These are phyloP conservation scores for Pomacea maculata DNA, from an alignment of 1,140 invertebrate genomes.

Conservation along the genomic window DNA sequence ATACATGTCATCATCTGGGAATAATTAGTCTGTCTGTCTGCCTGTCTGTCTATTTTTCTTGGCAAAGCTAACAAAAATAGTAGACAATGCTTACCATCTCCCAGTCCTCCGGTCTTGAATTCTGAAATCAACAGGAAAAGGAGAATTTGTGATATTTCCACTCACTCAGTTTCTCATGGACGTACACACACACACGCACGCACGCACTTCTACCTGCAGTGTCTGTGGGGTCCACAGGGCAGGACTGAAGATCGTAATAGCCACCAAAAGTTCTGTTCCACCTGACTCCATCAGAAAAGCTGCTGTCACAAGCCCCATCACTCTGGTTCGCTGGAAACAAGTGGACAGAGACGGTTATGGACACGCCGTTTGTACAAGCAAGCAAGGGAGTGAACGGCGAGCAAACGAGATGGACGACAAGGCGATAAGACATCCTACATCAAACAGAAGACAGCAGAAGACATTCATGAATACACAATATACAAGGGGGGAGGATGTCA, in stretches of 20 bases:
- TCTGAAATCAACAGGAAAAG: background rate
- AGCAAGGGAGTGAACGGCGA: background rate
- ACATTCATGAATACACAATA: too few species aligned
- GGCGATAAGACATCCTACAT: background rate
- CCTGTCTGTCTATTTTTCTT: too few species aligned
- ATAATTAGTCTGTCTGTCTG: too few species aligned
- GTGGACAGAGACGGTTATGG: too few species aligned
- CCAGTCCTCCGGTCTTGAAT: background rate
- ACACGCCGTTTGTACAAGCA: too few species aligned
- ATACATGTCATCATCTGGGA: too few species aligned
- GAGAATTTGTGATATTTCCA: background rate
- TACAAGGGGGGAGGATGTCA: background rate
- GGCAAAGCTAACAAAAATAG: too few species aligned
- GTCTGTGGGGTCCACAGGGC: slow-evolving; percentile 41
- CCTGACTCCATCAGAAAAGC: slow-evolving; percentile 28
- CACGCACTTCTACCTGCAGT: slow-evolving; percentile 24
- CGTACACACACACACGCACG: slow-evolving; percentile 5
- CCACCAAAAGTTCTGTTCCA: slow-evolving; percentile 40
- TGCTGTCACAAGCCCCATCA: slow-evolving; percentile 22
- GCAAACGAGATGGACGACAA: background rate
- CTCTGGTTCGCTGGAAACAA: slow-evolving; percentile 28
- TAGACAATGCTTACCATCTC: background rate
- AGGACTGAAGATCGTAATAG: slow-evolving; percentile 37
- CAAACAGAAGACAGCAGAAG: background rate
- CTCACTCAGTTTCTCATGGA: background rate